These are phyloP conservation scores for Halcyon senegalensis DNA, from an alignment of 2,113 vertebrate genomes.

Conservation along the genomic window DNA sequence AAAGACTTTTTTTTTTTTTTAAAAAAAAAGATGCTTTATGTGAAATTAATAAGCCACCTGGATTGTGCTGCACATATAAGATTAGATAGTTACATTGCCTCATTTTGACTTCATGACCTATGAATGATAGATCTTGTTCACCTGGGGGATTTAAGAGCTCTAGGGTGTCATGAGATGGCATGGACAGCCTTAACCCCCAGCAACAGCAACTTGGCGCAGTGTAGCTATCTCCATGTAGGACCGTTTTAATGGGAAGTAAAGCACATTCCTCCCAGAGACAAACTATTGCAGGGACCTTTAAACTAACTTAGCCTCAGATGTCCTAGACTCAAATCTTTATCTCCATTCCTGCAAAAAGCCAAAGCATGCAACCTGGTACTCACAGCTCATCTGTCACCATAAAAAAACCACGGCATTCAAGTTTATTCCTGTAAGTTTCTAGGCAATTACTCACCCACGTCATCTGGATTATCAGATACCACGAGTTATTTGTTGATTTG, in stretches of 20 bases:
- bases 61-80: neutral
- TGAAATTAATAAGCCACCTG: neutral
- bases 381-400: neutral
- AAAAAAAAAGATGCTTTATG: neutral
- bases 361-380: neutral
- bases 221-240: neutral
- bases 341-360: neutral
- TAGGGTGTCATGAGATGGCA: neutral
- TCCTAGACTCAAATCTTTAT: neutral
- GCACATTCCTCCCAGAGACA: neutral
- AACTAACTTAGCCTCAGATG: neutral
- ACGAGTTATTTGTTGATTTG: slow-evolving; percentile 27
- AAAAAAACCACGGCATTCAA: neutral
- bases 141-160: neutral
- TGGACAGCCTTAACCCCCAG: neutral
- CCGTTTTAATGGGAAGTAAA: neutral
- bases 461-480: slow-evolving; percentile 43
- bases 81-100: neutral
- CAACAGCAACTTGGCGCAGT: neutral
- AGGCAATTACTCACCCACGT: slow-evolving; percentile 9
- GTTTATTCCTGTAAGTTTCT: slow-evolving; percentile 27
- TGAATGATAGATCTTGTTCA: neutral
- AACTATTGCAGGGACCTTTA: neutral
- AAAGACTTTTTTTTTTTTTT: neutral
- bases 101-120: neutral